Evolutionary conservation across 2,888 invertebrate genomes (phyloP).

Genomic region (Troides aeacus): DNA sequence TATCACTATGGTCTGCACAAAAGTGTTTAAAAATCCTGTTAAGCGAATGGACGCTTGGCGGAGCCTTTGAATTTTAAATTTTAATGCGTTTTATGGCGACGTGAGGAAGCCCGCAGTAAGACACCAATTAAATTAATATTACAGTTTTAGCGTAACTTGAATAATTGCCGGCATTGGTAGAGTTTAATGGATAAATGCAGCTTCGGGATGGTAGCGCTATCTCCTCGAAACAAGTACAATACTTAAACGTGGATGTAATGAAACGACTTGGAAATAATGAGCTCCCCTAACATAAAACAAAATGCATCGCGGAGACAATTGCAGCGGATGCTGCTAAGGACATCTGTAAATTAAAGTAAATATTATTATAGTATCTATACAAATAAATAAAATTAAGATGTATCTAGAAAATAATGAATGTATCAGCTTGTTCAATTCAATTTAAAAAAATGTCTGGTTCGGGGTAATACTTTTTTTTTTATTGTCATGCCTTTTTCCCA

Average conservation of each 20-base stretch:
- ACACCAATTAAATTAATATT: conserved; percentile 30
- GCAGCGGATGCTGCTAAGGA: background rate
- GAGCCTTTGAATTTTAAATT: conserved; percentile 26
- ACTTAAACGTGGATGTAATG: conserved; percentile 18
- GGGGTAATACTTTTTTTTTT: no score
- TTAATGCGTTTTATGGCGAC: conserved; percentile 24
- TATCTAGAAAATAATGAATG: no score
- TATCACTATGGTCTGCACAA: conserved; percentile 9
- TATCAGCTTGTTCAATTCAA: no score
- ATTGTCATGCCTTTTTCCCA: no score
- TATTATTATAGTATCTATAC: no score
- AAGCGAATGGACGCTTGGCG: conserved; percentile 14
- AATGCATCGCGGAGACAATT: conserved; percentile 8
- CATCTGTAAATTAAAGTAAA: no score
- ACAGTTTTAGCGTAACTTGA: conserved; percentile 25
- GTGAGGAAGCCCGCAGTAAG: conserved; percentile 26
- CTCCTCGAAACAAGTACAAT: conserved; percentile 24
- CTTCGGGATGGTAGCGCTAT: conserved; percentile 22
- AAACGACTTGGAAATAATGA: conserved; percentile 28
- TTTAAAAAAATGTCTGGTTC: no score
- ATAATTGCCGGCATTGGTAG: conserved; percentile 26
- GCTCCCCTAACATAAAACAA: conserved; percentile 10
- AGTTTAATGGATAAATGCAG: conserved; percentile 30
- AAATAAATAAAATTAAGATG: no score
- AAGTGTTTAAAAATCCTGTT: conserved; percentile 27